phyloP scores from a whole-genome alignment of 2,888 invertebrate species.

The Cephus spinipes region DNA sequence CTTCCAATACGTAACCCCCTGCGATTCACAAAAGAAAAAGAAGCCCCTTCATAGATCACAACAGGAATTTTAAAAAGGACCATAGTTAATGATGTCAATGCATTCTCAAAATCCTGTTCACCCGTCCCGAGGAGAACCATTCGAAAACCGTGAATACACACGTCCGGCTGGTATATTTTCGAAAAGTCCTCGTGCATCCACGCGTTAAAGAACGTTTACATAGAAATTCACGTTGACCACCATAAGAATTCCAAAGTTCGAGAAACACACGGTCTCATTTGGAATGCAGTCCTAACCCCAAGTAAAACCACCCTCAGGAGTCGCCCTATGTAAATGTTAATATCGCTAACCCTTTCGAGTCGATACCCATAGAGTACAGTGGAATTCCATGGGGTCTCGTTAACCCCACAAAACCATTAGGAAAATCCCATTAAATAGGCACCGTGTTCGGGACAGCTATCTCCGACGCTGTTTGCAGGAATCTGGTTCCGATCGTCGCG shows the following conservation, averaged over 20 bases:
- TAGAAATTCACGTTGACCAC: conserved; percentile 12
- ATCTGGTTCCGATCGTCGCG: not conserved
- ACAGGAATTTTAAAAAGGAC: conserved; percentile 30
- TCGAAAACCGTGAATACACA: conserved; percentile 1
- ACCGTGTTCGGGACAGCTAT: not conserved
- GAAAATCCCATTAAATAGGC: not conserved
- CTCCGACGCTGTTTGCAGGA: not conserved
- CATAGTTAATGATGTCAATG: conserved; percentile 33
- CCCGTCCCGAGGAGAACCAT: not conserved
- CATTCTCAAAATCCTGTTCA: conserved; percentile 17
- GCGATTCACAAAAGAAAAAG: not conserved
- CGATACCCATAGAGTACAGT: not conserved
- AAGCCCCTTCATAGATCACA: conserved; percentile 11
- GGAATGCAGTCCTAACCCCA: conserved; percentile 11
- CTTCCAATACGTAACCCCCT: not conserved
- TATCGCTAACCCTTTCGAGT: not conserved
- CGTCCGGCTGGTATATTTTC: conserved; percentile 13
- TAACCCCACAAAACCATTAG: not conserved
- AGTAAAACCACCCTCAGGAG: not conserved
- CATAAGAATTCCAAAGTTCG: conserved; percentile 4
- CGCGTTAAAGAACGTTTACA: conserved; percentile 18
- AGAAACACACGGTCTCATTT: conserved; percentile 1
- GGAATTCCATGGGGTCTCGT: not conserved
- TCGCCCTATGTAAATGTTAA: not conserved
- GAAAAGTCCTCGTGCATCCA: conserved; percentile 13